Evolutionary conservation across 2,888 invertebrate species (phyloP).

Genomic region (Sminthurinus aureus): DNA sequence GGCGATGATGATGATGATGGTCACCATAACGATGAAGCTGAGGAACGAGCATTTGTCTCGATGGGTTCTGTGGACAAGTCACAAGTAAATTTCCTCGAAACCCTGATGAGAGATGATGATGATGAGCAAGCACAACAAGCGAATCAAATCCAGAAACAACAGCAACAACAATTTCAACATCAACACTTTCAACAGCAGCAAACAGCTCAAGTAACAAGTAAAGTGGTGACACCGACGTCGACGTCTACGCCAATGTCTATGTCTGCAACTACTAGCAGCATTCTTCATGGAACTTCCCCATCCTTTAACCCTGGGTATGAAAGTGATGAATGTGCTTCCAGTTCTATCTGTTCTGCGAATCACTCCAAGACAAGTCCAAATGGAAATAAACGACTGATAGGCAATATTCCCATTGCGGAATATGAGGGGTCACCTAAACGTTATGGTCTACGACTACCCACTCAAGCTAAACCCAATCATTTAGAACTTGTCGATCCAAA

Average conservation of each 20-base stretch:
- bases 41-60: conserved; percentile 6
- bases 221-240: not conserved
- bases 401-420: conserved; percentile 88
- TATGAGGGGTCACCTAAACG: conserved; percentile 90
- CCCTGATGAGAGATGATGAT: conserved; percentile 41
- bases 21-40: conserved; percentile 31
- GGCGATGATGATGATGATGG: conserved; percentile 78
- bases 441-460: conserved; percentile 63
- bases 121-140: conserved; percentile 34
- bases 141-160: not conserved
- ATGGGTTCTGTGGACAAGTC: conserved; percentile 25
- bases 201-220: not conserved
- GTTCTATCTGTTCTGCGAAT: conserved; percentile 40
- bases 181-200: conserved; percentile 25
- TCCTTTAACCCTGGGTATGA: conserved; percentile 58
- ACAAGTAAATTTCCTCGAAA: conserved; percentile 46
- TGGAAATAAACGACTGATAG: conserved; percentile 70
- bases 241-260: conserved; percentile 25
- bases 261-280: conserved; percentile 8
- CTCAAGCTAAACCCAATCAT: conserved; percentile 55
- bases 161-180: conserved; percentile 29
- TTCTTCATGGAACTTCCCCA: conserved; percentile 37
- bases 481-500: conserved; percentile 57
- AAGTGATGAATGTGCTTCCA: conserved; percentile 58
- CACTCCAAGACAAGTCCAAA: conserved; percentile 46